These are phyloP conservation scores for Heliconius ismenius DNA, from an alignment of 2,888 invertebrate genomes.

Conservation along the genomic window DNA sequence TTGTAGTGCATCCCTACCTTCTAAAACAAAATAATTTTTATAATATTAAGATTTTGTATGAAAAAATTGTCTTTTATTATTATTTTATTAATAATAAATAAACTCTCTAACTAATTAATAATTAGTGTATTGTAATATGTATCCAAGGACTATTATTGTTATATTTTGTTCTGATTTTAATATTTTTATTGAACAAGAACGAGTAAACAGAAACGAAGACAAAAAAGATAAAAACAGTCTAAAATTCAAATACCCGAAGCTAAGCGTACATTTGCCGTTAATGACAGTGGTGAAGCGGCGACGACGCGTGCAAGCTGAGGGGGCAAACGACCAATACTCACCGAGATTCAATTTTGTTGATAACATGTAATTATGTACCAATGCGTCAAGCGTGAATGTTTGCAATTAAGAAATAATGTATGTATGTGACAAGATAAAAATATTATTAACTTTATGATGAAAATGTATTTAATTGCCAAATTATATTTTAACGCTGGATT, in stretches of 20 bases:
- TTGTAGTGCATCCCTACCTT: not conserved
- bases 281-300: conserved; percentile 63
- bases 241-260: conserved; percentile 34
- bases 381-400: conserved; percentile 36
- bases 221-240: not conserved
- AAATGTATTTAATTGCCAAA: not conserved
- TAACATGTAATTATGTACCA: conserved; percentile 25
- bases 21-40: not conserved
- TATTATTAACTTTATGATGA: not conserved
- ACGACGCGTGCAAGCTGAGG: conserved; percentile 56
- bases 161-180: no score
- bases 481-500: no score
- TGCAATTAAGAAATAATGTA: not conserved
- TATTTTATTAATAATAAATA: no score
- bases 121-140: no score
- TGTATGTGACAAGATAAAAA: conserved; percentile 10
- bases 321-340: conserved; percentile 38
- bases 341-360: conserved; percentile 29
- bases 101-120: no score
- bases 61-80: no score
- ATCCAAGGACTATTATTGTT: no score
- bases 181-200: not conserved
- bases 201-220: not conserved
- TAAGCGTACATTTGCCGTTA: conserved; percentile 47
- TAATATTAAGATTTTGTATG: no score